Evolutionary conservation across 1,140 invertebrate species (phyloP).

Genomic region (Rhopalosiphum maidis): DNA sequence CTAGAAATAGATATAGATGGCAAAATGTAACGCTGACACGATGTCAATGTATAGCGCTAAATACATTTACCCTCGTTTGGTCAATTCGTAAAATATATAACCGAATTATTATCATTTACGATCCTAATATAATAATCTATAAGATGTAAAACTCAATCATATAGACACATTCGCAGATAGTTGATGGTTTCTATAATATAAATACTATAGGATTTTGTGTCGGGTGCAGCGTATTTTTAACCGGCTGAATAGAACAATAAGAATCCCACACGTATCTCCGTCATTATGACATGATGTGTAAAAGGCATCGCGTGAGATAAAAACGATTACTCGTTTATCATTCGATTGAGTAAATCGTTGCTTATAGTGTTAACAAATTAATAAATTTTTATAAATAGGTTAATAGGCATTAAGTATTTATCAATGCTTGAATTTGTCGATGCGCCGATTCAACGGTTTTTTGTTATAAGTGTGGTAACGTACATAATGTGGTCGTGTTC

Average conservation of each 20-base stretch:
- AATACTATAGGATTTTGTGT: too few species aligned
- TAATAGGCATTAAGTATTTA: too few species aligned
- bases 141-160: not conserved
- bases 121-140: not conserved
- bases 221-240: too few species aligned
- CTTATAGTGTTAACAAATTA: not conserved
- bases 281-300: too few species aligned
- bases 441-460: not conserved
- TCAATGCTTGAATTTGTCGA: not conserved
- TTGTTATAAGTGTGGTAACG: not conserved
- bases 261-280: too few species aligned
- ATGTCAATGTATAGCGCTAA: not conserved
- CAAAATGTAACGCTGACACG: not conserved
- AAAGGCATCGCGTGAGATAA: too few species aligned
- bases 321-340: too few species aligned
- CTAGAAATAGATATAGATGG: not conserved
- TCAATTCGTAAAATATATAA: not conserved
- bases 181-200: too few species aligned
- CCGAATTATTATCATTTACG: not conserved
- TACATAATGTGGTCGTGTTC: not conserved
- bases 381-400: too few species aligned
- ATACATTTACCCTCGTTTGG: not conserved
- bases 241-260: too few species aligned
- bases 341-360: too few species aligned
- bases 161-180: not conserved